Evolutionary conservation across 1,140 invertebrate species (phyloP).

Genomic region (Diorhabda sublineata): DNA sequence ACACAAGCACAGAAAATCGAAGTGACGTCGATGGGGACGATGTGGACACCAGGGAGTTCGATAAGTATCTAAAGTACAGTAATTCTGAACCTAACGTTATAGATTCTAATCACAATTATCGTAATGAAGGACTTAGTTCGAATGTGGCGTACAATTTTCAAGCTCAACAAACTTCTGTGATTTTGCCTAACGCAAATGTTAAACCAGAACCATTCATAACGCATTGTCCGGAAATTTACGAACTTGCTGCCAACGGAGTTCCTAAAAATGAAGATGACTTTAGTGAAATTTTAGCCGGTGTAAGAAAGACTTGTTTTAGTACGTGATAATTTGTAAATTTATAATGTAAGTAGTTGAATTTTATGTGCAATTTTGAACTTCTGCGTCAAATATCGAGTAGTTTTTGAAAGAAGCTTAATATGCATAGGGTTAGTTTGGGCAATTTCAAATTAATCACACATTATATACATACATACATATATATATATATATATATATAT

Average conservation of each 20-base stretch:
- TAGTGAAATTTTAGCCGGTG: constrained; percentile 78
- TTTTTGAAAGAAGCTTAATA: no score
- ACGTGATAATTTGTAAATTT: constrained; percentile 52
- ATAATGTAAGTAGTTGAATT: neutral
- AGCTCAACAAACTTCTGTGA: constrained; percentile 47
- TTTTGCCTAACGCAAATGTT: constrained; percentile 46
- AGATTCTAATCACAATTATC: constrained; percentile 55
- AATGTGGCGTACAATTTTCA: constrained; percentile 42
- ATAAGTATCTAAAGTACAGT: constrained; percentile 63
- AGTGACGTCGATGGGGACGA: constrained; percentile 50
- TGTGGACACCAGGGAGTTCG: constrained; percentile 59
- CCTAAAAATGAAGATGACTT: constrained; percentile 72
- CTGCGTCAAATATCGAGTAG: neutral
- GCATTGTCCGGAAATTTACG: constrained; percentile 39
- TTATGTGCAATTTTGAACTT: constrained; percentile 4
- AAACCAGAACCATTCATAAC: constrained; percentile 41
- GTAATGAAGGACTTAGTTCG: constrained; percentile 36
- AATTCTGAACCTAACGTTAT: constrained; percentile 50
- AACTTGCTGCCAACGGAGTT: constrained; percentile 34
- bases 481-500: no score
- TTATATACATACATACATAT: no score
- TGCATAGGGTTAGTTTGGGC: no score
- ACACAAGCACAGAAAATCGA: constrained; percentile 41
- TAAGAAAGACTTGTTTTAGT: constrained; percentile 81
- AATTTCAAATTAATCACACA: no score